Conservation (phyloP, 2,888 invertebrate species). For the Panopea generosa region DNA sequence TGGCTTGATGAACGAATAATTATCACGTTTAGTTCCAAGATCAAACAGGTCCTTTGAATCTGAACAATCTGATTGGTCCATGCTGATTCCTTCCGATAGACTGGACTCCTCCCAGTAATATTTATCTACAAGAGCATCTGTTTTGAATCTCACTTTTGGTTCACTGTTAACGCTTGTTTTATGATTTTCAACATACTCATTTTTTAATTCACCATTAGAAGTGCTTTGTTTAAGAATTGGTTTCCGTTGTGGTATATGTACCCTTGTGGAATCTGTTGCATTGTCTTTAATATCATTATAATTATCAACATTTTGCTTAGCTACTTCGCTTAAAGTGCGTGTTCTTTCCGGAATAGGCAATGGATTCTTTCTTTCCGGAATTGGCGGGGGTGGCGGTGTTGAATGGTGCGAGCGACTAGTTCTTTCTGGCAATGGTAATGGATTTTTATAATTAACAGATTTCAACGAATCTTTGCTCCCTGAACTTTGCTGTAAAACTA, state of each 20-base stretch:
- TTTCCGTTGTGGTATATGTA: slow-evolving; percentile 32
- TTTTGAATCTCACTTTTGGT: slow-evolving; percentile 62
- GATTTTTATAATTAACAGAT: slow-evolving; percentile 17
- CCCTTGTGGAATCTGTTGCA: neutral
- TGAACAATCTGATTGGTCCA: slow-evolving; percentile 64
- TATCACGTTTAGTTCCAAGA: slow-evolving; percentile 17
- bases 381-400: slow-evolving; percentile 19
- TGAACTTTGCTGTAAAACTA: slow-evolving; percentile 11
- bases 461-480: slow-evolving; percentile 17
- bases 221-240: slow-evolving; percentile 54
- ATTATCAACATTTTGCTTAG: neutral
- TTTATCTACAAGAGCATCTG: slow-evolving; percentile 55
- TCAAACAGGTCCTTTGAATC: slow-evolving; percentile 61
- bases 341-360: slow-evolving; percentile 28
- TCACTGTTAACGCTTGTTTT: slow-evolving; percentile 42
- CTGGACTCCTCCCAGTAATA: slow-evolving; percentile 65
- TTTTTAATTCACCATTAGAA: slow-evolving; percentile 30
- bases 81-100: slow-evolving; percentile 59
- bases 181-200: slow-evolving; percentile 31
- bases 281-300: too few relatives aligned
- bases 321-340: neutral
- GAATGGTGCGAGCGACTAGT: slow-evolving; percentile 12
- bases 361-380: slow-evolving; percentile 44
- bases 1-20: slow-evolving; percentile 37
- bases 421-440: slow-evolving; percentile 50